Evolutionary conservation across 1,140 invertebrate genomes (phyloP).

Genomic region (Samia ricini): DNA sequence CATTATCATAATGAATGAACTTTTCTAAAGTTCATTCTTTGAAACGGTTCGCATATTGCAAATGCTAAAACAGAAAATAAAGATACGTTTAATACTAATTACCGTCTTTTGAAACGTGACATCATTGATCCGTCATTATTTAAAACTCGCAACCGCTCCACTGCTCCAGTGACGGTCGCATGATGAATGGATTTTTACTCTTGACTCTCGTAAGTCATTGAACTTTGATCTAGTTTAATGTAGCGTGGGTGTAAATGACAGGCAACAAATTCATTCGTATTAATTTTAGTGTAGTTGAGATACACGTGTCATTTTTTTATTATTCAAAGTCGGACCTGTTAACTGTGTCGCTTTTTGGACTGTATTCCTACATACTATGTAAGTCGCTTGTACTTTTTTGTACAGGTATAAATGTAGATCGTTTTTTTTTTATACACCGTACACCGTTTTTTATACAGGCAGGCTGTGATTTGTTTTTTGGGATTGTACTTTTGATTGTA

Average conservation of each 20-base stretch:
- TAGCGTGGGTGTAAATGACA: constrained; percentile 54
- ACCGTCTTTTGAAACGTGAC: constrained; percentile 43
- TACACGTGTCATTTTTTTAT: constrained; percentile 21
- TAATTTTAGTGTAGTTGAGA: constrained; percentile 17
- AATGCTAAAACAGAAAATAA: constrained; percentile 33
- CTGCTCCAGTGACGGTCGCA: constrained; percentile 55
- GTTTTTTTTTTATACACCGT: too few species aligned
- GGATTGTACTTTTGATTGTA: not conserved
- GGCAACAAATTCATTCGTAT: constrained; percentile 21
- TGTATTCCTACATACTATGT: constrained; percentile 6
- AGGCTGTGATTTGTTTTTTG: too few species aligned
- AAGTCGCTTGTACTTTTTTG: not conserved
- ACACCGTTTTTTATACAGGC: not conserved
- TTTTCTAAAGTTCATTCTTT: constrained; percentile 26
- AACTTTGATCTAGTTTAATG: constrained; percentile 64
- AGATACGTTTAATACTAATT: constrained; percentile 14
- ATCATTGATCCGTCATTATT: constrained; percentile 56
- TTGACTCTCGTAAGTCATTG: constrained; percentile 48
- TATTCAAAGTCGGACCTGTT: constrained; percentile 2
- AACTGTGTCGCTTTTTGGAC: not conserved
- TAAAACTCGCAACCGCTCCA: constrained; percentile 37
- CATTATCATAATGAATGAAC: constrained; percentile 55
- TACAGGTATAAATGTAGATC: too few species aligned
- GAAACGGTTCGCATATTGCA: constrained; percentile 19
- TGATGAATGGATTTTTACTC: constrained; percentile 69